phyloP scores from a whole-genome alignment of 2,113 vertebrate genomes.

The Mixornis gularis region DNA sequence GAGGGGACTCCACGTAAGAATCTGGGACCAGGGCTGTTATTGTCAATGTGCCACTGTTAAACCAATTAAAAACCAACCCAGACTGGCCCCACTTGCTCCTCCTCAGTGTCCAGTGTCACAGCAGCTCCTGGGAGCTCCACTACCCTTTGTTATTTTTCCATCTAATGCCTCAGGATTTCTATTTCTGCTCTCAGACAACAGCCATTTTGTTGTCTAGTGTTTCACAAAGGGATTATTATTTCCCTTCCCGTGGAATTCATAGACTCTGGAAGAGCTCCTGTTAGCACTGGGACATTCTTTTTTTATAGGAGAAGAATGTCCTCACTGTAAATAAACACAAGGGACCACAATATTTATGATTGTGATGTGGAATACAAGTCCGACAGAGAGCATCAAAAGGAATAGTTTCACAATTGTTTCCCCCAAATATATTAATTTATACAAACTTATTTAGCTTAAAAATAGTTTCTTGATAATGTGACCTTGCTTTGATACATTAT shows the following conservation, averaged over 20 bases:
- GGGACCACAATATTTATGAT: background rate
- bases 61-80: background rate
- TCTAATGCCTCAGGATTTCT: conserved; percentile 5
- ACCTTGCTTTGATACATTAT: background rate
- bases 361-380: background rate
- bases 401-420: background rate
- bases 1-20: background rate
- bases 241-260: background rate
- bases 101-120: background rate
- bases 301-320: background rate
- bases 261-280: conserved; percentile 24
- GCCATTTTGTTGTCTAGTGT: conserved; percentile 42
- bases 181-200: conserved; percentile 24
- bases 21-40: background rate
- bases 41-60: background rate
- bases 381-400: background rate
- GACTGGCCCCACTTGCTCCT: background rate
- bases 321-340: background rate
- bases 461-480: background rate
- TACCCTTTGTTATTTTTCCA: background rate
- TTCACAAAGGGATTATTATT: conserved; percentile 56
- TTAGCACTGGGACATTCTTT: background rate
- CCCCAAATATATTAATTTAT: background rate
- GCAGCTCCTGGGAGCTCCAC: background rate
- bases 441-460: background rate